A percentile compares a stretch with the other conserved stretches of the same genome.
These are phyloP conservation scores for Epistrophe grossulariae DNA, from an alignment of 2,888 invertebrate species.

Conservation along the genomic window DNA sequence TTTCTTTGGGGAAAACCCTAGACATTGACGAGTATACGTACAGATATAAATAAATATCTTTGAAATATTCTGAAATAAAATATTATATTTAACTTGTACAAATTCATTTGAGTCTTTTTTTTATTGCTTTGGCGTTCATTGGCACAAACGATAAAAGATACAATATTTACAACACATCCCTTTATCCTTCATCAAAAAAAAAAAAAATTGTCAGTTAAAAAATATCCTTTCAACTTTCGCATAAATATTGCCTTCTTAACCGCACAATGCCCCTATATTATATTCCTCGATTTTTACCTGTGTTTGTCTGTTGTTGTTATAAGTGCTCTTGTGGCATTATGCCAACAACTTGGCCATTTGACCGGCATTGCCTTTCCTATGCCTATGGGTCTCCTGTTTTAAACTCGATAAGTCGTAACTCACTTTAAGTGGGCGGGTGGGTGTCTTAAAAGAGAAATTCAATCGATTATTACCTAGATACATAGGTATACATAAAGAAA, in stretches of 20 bases:
- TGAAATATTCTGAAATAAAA: too few relatives aligned
- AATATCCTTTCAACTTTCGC: conserved; percentile 5
- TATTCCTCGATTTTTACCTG: conserved; percentile 10
- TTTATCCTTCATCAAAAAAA: background rate
- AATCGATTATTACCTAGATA: background rate
- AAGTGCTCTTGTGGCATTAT: conserved; percentile 33
- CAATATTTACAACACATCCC: background rate
- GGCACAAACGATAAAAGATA: too few relatives aligned
- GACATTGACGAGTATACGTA: too few relatives aligned
- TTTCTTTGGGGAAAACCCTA: too few relatives aligned
- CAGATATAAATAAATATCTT: too few relatives aligned
- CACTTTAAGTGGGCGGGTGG: background rate
- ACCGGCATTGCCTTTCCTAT: background rate
- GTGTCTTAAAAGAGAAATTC: background rate
- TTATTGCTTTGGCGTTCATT: too few relatives aligned
- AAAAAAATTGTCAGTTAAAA: background rate
- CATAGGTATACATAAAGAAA: conserved; percentile 1
- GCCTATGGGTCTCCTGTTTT: background rate
- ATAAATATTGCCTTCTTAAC: conserved; percentile 8
- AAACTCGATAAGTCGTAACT: background rate
- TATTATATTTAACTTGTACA: too few relatives aligned
- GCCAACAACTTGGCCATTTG: conserved; percentile 26
- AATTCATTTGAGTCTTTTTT: too few relatives aligned
- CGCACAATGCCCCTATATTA: background rate
- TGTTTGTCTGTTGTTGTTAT: background rate